Percentiles rank a stretch among this genome's conserved stretches.
phyloP scores from a whole-genome alignment of 2,797 vertebrate species.

The Crax fasciolata region DNA sequence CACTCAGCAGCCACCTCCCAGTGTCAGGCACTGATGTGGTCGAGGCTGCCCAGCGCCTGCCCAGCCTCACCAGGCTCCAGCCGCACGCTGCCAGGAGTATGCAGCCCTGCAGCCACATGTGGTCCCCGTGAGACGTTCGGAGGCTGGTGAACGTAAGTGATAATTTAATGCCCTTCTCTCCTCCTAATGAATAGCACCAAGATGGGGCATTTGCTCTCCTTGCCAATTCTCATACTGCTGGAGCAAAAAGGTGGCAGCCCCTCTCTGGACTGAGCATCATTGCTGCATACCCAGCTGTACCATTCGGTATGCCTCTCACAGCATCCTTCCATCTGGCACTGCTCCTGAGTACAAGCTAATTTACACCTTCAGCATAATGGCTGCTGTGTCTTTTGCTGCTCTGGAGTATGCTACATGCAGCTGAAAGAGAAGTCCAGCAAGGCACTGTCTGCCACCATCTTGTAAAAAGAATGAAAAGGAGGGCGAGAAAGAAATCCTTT shows the following conservation, averaged over 20 bases:
- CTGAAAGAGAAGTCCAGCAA: slow-evolving; percentile 39
- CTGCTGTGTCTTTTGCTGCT: slow-evolving; percentile 16
- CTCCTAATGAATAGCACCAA: not conserved
- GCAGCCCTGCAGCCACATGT: not conserved
- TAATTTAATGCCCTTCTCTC: slow-evolving; percentile 11
- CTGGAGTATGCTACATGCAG: not conserved
- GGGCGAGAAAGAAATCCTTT: not conserved
- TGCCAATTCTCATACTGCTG: not conserved
- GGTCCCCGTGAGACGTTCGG: not conserved
- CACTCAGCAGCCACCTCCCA: not conserved
- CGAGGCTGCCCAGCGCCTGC: not conserved
- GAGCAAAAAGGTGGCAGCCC: not conserved
- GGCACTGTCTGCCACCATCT: not conserved
- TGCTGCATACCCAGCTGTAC: not conserved
- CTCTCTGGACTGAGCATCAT: not conserved
- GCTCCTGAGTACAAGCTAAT: slow-evolving; percentile 30
- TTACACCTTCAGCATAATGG: slow-evolving; percentile 41
- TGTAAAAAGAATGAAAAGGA: slow-evolving; percentile 32
- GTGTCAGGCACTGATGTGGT: fast-evolving
- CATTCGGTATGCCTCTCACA: slow-evolving; percentile 26
- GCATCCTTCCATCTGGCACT: slow-evolving; percentile 8
- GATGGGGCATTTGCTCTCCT: not conserved
- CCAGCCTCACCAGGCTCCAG: not conserved
- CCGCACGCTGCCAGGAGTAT: not conserved
- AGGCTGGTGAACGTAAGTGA: not conserved